Conservation (phyloP, 1,140 invertebrate genomes). For the Heliconius himera region DNA sequence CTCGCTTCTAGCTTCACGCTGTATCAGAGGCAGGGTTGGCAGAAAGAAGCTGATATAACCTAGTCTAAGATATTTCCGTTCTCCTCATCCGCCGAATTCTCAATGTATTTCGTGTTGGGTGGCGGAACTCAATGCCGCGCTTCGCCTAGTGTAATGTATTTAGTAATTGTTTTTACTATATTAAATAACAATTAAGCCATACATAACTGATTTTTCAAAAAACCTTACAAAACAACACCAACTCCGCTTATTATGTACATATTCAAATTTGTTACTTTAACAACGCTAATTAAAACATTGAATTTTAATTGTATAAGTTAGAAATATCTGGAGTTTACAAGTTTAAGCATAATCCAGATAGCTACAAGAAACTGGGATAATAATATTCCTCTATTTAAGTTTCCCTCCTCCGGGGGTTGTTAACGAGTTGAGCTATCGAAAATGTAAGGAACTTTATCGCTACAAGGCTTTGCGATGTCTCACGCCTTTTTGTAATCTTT, state of each 20-base stretch:
- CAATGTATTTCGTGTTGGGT: too few species aligned
- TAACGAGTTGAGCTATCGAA: constrained; percentile 35
- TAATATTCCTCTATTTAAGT: constrained; percentile 36
- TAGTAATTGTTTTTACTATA: too few species aligned
- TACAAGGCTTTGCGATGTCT: constrained; percentile 17
- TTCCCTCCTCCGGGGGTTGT: constrained; percentile 29
- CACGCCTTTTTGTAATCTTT: constrained; percentile 14
- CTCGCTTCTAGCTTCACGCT: too few species aligned
- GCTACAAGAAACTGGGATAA: constrained; percentile 23
- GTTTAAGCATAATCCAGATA: constrained; percentile 23
- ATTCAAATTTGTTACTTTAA: background rate
- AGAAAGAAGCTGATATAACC: too few species aligned
- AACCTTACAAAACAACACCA: background rate
- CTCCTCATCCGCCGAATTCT: too few species aligned
- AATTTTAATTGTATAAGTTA: constrained; percentile 13
- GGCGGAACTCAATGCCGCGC: too few species aligned
- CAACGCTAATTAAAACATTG: constrained; percentile 14
- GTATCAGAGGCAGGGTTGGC: too few species aligned
- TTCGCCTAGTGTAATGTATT: too few species aligned
- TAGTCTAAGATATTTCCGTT: too few species aligned
- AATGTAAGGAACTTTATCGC: constrained; percentile 31
- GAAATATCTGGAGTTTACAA: constrained; percentile 6
- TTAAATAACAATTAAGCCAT: too few species aligned
- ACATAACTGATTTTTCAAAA: too few species aligned
- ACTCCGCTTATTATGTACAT: background rate